Evolutionary conservation across 2,888 invertebrate species (phyloP), one percentile per base, ranked within the genome.

Genomic region (Lasioglossum malachurum): DNA sequence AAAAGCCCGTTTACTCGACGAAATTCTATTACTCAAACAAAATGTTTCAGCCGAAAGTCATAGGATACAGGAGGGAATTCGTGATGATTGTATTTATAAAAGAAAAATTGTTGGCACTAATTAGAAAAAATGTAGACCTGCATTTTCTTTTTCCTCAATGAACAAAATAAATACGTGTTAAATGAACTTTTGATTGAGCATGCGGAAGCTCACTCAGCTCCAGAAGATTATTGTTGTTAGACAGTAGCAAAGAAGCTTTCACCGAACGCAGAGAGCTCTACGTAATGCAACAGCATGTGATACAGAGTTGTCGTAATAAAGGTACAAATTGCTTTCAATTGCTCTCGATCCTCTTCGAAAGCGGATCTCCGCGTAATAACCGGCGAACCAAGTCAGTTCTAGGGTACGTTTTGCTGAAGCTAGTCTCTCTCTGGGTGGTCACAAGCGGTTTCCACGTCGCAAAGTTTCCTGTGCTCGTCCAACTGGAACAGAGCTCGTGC

Each of bases 381-480:
- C 77, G 67, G 75, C 74, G 83, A 83, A 74, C 69, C 75, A 72
- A 79, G 75, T 78, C 90, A 86, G 85, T 82, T 85, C 80, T 90
- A 75, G 83, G 80, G 80, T 87, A 87, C 86, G 87, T 90, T 90
- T 88, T 88, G 83, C 88, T 86, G 87, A 74, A 82, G 86, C 84
- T 90, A 87, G 77, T 82, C 90, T 74, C 82, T 75, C 82, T 84
- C 80, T 90, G 90, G 90, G 90, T 90, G 90, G 90, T 82, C 90
- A 85, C 86, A 83, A 90, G 87, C 84, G 83, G 84, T 90, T 88
- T 90, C 75, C 86, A 87, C 84, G 80, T 88, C 86, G 83, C 82
- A 75, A 86, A 87, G 87, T 80, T 87, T 87, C 88, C 90, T 23
- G 49, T 85, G 81, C 73, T 89, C 71, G 84, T 86, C 80, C 38